Base-by-base conservation (phyloP, 2,888 invertebrate species). In the Miltochrista miniata region DNA sequence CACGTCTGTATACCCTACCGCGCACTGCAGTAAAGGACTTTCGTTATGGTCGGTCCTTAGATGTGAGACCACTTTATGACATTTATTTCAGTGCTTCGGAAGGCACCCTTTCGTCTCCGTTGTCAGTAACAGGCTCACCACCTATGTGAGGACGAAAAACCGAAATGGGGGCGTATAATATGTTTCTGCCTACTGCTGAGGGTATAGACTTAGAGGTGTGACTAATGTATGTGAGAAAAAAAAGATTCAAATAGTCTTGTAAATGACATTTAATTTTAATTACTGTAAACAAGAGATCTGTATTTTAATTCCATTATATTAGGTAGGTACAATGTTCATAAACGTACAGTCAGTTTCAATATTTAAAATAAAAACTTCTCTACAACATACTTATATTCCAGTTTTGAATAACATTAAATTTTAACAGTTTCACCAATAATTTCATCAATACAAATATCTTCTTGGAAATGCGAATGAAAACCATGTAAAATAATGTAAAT, bases 151-250 rank as follows among this genome's bases (percentile, higher is more conserved):
- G n/a, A n/a, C n/a, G n/a, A n/a, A n/a, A n/a, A n/a, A n/a, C n/a
- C n/a, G n/a, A n/a, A n/a, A n/a, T n/a, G n/a, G n/a, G n/a, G n/a
- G n/a, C n/a, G n/a, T n/a, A n/a, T n/a, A n/a, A n/a, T n/a, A n/a
- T n/a, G n/a, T n/a, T n/a, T n/a, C n/a, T n/a, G n/a, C n/a, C n/a
- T n/a, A n/a, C n/a, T n/a, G n/a, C n/a, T n/a, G n/a, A n/a, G n/a
- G n/a, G n/a, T n/a, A n/a, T n/a, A n/a, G n/a, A n/a, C n/a, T n/a
- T n/a, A n/a, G n/a, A n/a, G n/a, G n/a, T n/a, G n/a, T n/a, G n/a
- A n/a, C n/a, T n/a, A n/a, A n/a, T n/a, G 18, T 4, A 4, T 24
- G 18, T 9, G 94, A 45, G 96, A 95, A 92, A 94, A 96, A 85
- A 94, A 95, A 54, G 78, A 61, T 54, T 48, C 67, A 79, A 77